Evolutionary conservation across 2,797 vertebrate genomes (phyloP), one percentile per base, ranked within the genome.

Genomic region (Alfaro cultratus): DNA sequence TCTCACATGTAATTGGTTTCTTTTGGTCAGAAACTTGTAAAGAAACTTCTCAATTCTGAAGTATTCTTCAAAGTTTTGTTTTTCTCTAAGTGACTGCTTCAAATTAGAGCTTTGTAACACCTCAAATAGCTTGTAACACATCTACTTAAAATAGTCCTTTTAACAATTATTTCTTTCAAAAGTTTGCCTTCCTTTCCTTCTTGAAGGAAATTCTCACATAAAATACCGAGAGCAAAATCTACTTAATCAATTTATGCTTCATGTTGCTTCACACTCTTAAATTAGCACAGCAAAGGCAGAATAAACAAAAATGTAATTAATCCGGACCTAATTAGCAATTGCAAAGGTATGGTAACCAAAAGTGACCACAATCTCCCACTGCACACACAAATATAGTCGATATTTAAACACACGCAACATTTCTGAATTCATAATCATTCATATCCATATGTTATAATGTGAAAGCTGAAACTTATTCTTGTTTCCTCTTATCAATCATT

Each of bases 401-500:
- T 49, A 78, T 51, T 60, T 78, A 62, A 78, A 78, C 39, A 86
- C 49, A 75, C 64, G 57, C 5, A 73, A 75, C 79, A 81, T 84
- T 76, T 83, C 62, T 51, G 31, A 36, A 51, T 23, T 87, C 60
- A 86, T 64, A 57, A 29, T 73, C 76, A 64, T 82, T 74, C 57
- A 83, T 43, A 85, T 82, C 34, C 83, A 77, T 60, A 87, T 78
- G 67, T 83, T 83, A 87, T 76, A 87, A 81, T 70, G 79, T 79
- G 82, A 84, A 85, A 68, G 85, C 88, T 86, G 34, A 90, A 85
- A 91, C 88, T 90, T 88, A 85, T 91, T 86, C 92, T 90, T 82
- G 83, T 81, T 85, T 93, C 80, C 85, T 87, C 79, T 73, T 82
- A 85, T 88, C 88, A 68, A 41, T 84, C 75, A 79, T 81, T 90